phyloP scores from a whole-genome alignment of 2,888 invertebrate species.

The Caenorhabditis sulstoni region DNA sequence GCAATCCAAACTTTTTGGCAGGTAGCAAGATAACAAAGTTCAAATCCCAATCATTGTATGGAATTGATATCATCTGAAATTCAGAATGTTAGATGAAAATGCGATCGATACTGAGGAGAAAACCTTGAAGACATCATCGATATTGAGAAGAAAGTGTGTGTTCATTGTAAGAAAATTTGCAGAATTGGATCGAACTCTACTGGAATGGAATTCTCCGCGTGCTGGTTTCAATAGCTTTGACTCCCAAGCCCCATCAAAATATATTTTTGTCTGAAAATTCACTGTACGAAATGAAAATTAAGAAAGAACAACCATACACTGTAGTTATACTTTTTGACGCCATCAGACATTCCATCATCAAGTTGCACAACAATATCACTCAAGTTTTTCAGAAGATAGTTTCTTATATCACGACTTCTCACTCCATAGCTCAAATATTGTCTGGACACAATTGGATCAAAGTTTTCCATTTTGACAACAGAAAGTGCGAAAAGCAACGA shows the following conservation, averaged over 20 bases:
- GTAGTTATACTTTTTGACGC: too few relatives aligned
- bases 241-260: constrained; percentile 28
- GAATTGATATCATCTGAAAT: constrained; percentile 30
- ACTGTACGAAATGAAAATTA: neutral
- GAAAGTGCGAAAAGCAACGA: constrained; percentile 20
- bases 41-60: constrained; percentile 12
- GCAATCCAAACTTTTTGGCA: constrained; percentile 6
- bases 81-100: neutral
- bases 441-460: constrained; percentile 1
- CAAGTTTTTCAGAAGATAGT: constrained; percentile 7
- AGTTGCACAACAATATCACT: constrained; percentile 24
- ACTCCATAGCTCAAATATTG: constrained; percentile 1
- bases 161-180: constrained; percentile 14
- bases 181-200: neutral
- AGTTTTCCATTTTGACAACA: constrained; percentile 10
- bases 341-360: constrained; percentile 3
- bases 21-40: constrained; percentile 23
- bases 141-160: constrained; percentile 9
- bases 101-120: neutral
- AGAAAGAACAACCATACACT: too few relatives aligned
- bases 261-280: constrained; percentile 19
- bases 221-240: neutral
- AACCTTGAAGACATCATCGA: constrained; percentile 37
- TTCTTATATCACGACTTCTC: neutral
- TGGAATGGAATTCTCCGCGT: neutral